Evolutionary conservation across 2,888 invertebrate genomes (phyloP).

Genomic region (Strigamia maritima): DNA sequence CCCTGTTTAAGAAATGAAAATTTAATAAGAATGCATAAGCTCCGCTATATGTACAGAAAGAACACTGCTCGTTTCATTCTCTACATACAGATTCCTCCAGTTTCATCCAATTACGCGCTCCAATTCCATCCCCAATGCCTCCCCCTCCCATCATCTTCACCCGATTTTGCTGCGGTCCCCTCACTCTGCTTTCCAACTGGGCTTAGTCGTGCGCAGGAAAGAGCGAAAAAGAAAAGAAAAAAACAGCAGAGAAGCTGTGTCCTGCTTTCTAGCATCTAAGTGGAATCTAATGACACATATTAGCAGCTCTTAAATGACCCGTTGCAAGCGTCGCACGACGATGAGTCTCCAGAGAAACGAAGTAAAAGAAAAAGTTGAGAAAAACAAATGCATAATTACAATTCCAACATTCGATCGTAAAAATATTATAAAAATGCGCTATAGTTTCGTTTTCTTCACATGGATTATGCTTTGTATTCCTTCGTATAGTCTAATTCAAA

Average conservation of each 20-base stretch:
- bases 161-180: slow-evolving; percentile 28
- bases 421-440: background rate
- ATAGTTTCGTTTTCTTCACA: too few species aligned
- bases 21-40: slow-evolving; percentile 29
- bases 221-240: background rate
- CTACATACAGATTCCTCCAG: slow-evolving; percentile 26
- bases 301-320: slow-evolving; percentile 32
- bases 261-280: background rate
- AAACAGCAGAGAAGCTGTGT: background rate
- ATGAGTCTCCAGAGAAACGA: background rate
- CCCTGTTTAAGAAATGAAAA: background rate
- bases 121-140: slow-evolving; percentile 11
- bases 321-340: slow-evolving; percentile 1
- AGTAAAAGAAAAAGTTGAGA: background rate
- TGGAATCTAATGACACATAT: slow-evolving; percentile 32
- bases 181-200: background rate
- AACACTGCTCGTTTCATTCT: slow-evolving; percentile 15
- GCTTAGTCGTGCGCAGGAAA: background rate
- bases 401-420: background rate
- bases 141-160: slow-evolving; percentile 9
- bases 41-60: background rate
- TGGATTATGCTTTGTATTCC: too few species aligned
- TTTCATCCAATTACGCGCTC: slow-evolving; percentile 31
- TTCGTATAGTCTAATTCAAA: too few species aligned
- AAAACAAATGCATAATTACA: background rate